Evolutionary conservation across 2,113 vertebrate species (phyloP).

Genomic region (Notarius lentiginosus): DNA sequence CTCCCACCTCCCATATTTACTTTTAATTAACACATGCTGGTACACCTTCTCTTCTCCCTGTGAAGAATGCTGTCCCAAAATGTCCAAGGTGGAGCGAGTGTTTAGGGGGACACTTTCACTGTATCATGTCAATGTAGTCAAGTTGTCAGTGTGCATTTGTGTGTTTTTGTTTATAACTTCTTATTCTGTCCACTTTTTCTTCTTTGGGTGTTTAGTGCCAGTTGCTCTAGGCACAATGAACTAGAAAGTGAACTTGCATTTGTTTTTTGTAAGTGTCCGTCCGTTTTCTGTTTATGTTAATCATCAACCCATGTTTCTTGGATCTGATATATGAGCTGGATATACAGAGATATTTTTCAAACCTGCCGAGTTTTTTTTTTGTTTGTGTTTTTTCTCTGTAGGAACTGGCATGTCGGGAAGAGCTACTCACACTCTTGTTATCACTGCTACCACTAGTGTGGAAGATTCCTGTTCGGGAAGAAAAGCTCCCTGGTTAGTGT

Average conservation of each 20-base stretch:
- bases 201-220: neutral
- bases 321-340: neutral
- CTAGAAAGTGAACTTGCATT: neutral
- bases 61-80: conserved; percentile 66
- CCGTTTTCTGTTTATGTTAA: neutral
- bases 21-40: conserved; percentile 73
- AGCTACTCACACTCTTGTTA: conserved; percentile 90
- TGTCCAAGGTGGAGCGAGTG: conserved; percentile 42
- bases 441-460: conserved; percentile 93
- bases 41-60: conserved; percentile 59
- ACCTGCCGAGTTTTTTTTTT: conserved; percentile 13
- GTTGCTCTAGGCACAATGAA: neutral
- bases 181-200: neutral
- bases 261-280: neutral
- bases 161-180: neutral
- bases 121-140: neutral
- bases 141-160: conserved; percentile 25
- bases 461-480: conserved; percentile 94
- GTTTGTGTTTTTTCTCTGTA: conserved; percentile 61
- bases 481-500: conserved; percentile 83
- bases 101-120: conserved; percentile 25
- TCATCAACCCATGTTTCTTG: neutral
- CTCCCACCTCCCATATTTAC: conserved; percentile 44
- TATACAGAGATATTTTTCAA: neutral
- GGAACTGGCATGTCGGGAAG: conserved; percentile 95